Evolutionary conservation across 2,888 invertebrate genomes (phyloP), one percentile per base, ranked within the genome.

Genomic region (Lochmaea crataegi): DNA sequence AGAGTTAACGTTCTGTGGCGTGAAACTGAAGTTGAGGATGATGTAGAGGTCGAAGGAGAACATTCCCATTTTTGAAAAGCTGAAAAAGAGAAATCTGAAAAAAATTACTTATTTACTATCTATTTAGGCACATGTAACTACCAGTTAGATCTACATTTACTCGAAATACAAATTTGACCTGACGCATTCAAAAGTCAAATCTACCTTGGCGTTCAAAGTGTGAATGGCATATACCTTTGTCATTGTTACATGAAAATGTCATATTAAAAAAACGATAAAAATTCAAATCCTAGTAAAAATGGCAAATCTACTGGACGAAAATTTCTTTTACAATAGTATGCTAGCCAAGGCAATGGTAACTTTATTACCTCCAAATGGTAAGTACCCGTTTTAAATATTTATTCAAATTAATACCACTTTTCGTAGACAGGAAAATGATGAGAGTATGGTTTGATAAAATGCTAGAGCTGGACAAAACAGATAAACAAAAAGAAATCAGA

Each of bases 241-340:
- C 45, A 14, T 14, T 12, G 11, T 45, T 10, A 45, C 14, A 14
- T 53, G 16, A 53, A 18, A 53, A 18, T 10, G 18, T 53, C 18
- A 53, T 2, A 16, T 18, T 53, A 1, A 53, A 53, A n/a, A 53
- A 16, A 18, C n/a, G 7, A n/a, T n/a, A n/a, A 7, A n/a, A n/a
- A n/a, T 3, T 6, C 4, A 53, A 53, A 53, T 53, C 16, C 18
- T 2, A 63, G 72, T 72, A 48, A 72, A 53, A 60, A 74, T 74
- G 74, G 14, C 67, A 2, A 68, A 69, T 22, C 68, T 68, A 26
- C 63, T 76, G 26, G 77, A 87, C 68, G 85, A 86, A 69, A 86
- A 87, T 79, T 88, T 87, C 80, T 80, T 83, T 56, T 87, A 87
- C 82, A 87, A 88, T 77, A 85, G 85, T 76, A 86, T 87, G 86